Percentiles rank a stretch among this genome's conserved stretches.
phyloP scores from a whole-genome alignment of 1,140 invertebrate genomes.

The Bombus cullumanus region DNA sequence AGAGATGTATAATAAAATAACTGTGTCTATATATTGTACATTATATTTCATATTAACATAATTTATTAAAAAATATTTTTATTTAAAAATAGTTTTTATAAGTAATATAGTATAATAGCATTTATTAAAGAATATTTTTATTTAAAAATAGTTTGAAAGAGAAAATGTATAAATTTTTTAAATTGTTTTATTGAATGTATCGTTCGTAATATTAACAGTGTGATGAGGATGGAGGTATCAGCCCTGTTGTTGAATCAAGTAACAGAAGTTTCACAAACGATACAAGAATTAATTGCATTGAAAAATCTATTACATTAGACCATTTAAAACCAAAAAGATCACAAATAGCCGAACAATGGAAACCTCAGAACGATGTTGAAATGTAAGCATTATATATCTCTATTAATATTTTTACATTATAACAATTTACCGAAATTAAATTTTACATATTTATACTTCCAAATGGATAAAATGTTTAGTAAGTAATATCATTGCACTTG shows the following conservation, averaged over 20 bases:
- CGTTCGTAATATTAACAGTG: constrained; percentile 82
- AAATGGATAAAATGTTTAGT: constrained; percentile 1
- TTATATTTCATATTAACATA: background rate
- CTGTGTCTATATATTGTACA: background rate
- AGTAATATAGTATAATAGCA: too few species aligned
- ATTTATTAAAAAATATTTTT: background rate
- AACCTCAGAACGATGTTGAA: background rate
- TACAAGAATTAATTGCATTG: constrained; percentile 21
- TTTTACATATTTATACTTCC: background rate
- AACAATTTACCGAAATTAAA: background rate
- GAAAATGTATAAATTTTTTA: constrained; percentile 67
- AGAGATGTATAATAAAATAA: background rate
- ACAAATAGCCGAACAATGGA: background rate
- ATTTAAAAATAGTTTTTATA: constrained; percentile 31
- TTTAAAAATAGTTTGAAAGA: constrained; percentile 27
- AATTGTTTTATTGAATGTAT: constrained; percentile 74
- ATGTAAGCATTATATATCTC: constrained; percentile 37
- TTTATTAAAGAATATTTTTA: background rate
- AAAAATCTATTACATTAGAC: constrained; percentile 24
- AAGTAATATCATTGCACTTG: background rate
- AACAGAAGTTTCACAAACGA: constrained; percentile 33
- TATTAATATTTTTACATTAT: background rate
- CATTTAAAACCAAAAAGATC: background rate
- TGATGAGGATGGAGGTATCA: constrained; percentile 80
- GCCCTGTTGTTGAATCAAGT: constrained; percentile 64